Conservation (phyloP, 2,113 vertebrate species). For the Varanus komodoensis region DNA sequence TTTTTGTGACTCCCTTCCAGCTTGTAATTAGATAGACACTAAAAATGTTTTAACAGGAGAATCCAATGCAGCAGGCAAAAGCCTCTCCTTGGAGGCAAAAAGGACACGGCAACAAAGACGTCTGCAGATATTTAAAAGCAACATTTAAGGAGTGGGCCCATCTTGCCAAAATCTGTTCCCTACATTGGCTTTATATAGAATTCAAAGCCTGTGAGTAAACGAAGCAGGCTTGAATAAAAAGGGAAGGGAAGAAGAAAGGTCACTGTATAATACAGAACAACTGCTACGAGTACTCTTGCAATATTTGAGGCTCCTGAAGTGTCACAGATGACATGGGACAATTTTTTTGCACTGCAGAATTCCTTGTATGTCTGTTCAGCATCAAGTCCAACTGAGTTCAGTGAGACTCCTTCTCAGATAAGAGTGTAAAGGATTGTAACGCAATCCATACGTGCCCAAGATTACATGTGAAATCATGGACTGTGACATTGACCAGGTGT, state of each 20-base stretch:
- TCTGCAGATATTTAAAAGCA: conserved; percentile 30
- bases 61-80: conserved; percentile 64
- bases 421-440: background rate
- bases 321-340: background rate
- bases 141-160: conserved; percentile 29
- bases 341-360: conserved; percentile 10
- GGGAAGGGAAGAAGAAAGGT: background rate
- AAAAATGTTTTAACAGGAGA: conserved; percentile 68
- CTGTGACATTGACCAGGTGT: background rate
- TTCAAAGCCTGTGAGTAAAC: background rate
- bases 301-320: conserved; percentile 12
- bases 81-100: conserved; percentile 57
- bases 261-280: background rate
- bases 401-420: background rate
- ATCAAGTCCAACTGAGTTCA: background rate
- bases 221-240: rapidly evolving
- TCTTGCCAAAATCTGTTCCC: background rate
- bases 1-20: conserved; percentile 70
- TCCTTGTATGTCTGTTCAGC: background rate
- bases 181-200: conserved; percentile 1
- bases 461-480: background rate
- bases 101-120: conserved; percentile 21
- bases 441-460: background rate
- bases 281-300: background rate
- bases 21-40: conserved; percentile 77